phyloP scores from a whole-genome alignment of 1,140 invertebrate species.

The Drosophila insularis region DNA sequence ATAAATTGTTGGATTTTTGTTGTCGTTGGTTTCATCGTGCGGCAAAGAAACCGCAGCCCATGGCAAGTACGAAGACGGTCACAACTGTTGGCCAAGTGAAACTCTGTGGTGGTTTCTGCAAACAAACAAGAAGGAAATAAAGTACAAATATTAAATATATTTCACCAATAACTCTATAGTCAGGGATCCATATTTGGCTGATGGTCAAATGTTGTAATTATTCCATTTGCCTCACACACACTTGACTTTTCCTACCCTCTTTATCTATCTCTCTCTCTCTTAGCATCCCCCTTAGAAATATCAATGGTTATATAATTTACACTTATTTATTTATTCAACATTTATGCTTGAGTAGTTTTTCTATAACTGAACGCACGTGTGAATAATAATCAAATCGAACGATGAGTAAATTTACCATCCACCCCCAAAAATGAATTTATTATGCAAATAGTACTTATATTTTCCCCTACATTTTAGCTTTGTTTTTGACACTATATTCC shows the following conservation, averaged over 20 bases:
- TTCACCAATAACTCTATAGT: background rate
- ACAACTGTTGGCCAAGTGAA: slow-evolving; percentile 82
- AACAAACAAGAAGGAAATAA: background rate
- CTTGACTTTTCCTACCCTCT: slow-evolving; percentile 26
- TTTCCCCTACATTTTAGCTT: background rate
- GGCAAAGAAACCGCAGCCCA: slow-evolving; percentile 81
- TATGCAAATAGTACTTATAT: slow-evolving; percentile 53
- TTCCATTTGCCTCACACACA: slow-evolving; percentile 9
- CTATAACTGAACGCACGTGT: slow-evolving; percentile 23
- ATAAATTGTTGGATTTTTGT: slow-evolving; percentile 4
- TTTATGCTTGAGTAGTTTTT: slow-evolving; percentile 36
- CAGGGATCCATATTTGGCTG: background rate
- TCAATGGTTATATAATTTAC: slow-evolving; percentile 61
- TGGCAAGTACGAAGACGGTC: slow-evolving; percentile 79
- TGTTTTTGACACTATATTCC: slow-evolving; percentile 7
- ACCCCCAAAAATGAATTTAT: slow-evolving; percentile 39
- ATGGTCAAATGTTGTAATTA: background rate
- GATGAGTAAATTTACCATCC: slow-evolving; percentile 26
- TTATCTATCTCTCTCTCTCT: background rate
- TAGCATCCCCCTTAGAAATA: background rate
- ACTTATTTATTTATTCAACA: slow-evolving; percentile 63
- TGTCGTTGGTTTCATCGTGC: slow-evolving; percentile 68
- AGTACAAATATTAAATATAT: background rate
- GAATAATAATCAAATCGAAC: slow-evolving; percentile 12
- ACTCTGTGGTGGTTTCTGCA: slow-evolving; percentile 67